Evolutionary conservation across 2,797 vertebrate species (phyloP), one percentile per base, ranked within the genome.

Genomic region (Pristis pectinata): DNA sequence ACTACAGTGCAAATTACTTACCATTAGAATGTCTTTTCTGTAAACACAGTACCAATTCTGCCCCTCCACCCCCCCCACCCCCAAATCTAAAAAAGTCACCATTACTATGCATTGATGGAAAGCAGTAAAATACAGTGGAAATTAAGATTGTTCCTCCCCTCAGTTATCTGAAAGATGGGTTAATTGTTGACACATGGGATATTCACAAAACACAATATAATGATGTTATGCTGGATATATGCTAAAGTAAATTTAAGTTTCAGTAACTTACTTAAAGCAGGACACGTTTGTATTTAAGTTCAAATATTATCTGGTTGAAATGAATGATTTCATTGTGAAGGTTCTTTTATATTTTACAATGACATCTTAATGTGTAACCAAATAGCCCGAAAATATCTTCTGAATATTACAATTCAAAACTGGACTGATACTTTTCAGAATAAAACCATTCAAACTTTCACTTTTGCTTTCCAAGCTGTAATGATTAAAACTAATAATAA

Each of bases 391-490:
- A 89, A 15, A 59, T 77, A 89, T 89, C 30, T 30, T n/a, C 56
- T 61, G 83, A 15, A 59, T 13, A 89, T 89, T 34, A 89, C 56
- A 87, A 59, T n/a, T 34, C 76, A 34, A 77, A 76, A 77, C 76
- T 74, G 27, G 64, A 11, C 13, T 67, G 27, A 79, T 34, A 37
- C 13, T n/a, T 79, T 27, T 64, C 10, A 72, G 41, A 37, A 49
- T 72, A 41, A 93, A 93, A 70, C 24, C 17, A 67, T 89, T 89
- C 89, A 89, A 93, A 93, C 61, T 27, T 72, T 11, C 1, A 93
- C 41, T 17, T 93, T 49, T 70, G 64, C 41, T 93, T 27, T 49
- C 67, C 67, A 93, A 72, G 72, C 41, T 72, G 61, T 64, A 49
- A 93, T 72, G 0, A 41, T 41, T 72, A 13, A 30, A 56, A 30